A percentile compares a stretch with the other conserved stretches of the same genome.
Conservation (phyloP, 1,140 invertebrate species). For the Drosophila azteca region DNA sequence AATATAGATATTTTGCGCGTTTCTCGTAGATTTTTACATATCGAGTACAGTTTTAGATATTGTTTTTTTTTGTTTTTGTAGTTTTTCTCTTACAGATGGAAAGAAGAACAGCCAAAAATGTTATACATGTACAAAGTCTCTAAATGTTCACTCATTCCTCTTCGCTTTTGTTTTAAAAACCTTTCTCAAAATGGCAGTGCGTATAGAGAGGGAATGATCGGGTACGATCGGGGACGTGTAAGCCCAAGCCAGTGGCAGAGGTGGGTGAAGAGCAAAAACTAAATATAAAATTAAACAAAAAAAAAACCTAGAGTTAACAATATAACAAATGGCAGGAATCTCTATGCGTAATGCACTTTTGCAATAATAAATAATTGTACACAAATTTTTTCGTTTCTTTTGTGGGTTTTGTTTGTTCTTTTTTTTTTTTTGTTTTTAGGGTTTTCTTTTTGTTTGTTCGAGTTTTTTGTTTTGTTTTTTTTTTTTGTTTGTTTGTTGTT, state of each 20-base stretch:
- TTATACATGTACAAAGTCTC: conserved; percentile 80
- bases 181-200: conserved; percentile 78
- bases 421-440: conserved; percentile 40
- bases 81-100: conserved; percentile 53
- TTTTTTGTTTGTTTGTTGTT: conserved; percentile 40
- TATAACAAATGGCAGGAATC: conserved; percentile 69
- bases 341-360: conserved; percentile 54
- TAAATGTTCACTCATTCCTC: conserved; percentile 53
- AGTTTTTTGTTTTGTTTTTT: conserved; percentile 32
- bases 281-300: conserved; percentile 28
- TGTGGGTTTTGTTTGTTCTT: conserved; percentile 50
- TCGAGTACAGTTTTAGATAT: conserved; percentile 3
- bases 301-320: conserved; percentile 27
- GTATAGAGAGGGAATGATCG: conserved; percentile 25
- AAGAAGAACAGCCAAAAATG: conserved; percentile 78
- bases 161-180: conserved; percentile 62
- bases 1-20: conserved; percentile 3
- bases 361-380: conserved; percentile 29
- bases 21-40: conserved; percentile 25
- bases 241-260: not conserved
- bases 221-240: not conserved
- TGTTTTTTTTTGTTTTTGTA: conserved; percentile 40
- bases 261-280: conserved; percentile 10
- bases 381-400: conserved; percentile 43
- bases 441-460: conserved; percentile 29